phyloP scores from a whole-genome alignment of 2,113 vertebrate species.

The Dipodomys merriami region DNA sequence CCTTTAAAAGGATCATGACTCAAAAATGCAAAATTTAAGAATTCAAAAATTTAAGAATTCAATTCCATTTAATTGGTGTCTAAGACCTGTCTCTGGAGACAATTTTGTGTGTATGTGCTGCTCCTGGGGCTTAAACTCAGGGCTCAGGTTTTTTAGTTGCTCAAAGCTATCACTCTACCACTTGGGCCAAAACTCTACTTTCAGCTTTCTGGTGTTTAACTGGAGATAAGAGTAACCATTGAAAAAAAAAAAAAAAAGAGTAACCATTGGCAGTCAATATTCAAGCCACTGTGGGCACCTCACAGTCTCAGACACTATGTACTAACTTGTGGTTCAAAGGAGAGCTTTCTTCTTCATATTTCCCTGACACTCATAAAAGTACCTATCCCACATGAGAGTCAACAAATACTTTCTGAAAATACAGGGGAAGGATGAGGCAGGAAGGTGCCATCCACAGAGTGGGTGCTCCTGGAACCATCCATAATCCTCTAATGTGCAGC shows the following conservation, averaged over 20 bases:
- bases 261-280: too few relatives aligned
- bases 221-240: too few relatives aligned
- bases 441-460: not conserved
- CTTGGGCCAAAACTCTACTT: too few relatives aligned
- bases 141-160: too few relatives aligned
- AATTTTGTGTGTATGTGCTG: too few relatives aligned
- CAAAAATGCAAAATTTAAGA: slow-evolving; percentile 35
- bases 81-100: slow-evolving; percentile 14
- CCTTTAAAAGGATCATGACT: slow-evolving; percentile 36
- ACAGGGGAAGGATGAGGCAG: not conserved
- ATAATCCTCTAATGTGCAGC: not conserved
- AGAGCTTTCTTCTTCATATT: not conserved
- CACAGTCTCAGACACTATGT: not conserved
- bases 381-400: not conserved
- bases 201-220: too few relatives aligned
- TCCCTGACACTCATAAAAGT: slow-evolving; percentile 7
- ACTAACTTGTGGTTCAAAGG: not conserved
- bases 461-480: not conserved
- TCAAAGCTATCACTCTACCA: too few relatives aligned
- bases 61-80: slow-evolving; percentile 28
- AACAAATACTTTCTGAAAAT: not conserved
- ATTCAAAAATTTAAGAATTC: not conserved
- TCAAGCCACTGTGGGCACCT: not conserved
- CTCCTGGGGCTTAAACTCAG: too few relatives aligned
- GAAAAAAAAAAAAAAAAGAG: too few relatives aligned